Percentiles rank a stretch among this genome's conserved stretches.
Evolutionary conservation across 2,113 vertebrate species (phyloP).

Genomic region (Redunca redunca): DNA sequence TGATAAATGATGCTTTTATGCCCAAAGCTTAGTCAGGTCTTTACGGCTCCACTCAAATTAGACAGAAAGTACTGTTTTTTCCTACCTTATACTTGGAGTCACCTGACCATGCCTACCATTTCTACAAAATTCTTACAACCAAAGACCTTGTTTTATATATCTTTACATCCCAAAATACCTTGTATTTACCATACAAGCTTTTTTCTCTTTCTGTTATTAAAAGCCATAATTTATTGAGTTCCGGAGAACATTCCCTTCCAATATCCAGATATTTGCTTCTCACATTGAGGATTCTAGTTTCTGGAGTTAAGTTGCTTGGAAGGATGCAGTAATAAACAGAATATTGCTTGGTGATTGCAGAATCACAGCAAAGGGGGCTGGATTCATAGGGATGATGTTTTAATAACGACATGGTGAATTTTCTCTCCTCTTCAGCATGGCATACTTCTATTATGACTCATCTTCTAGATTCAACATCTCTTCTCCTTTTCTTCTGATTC

Average conservation of each 20-base stretch:
- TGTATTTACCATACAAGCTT: background rate
- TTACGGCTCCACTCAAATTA: background rate
- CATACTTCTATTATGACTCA: background rate
- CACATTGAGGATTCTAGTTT: background rate
- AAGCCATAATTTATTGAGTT: background rate
- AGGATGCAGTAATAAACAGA: background rate
- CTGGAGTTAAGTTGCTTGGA: background rate
- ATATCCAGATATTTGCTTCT: background rate
- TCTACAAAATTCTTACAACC: background rate
- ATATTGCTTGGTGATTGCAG: background rate
- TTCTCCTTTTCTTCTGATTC: background rate
- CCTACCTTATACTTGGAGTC: background rate
- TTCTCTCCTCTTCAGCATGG: background rate
- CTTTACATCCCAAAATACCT: background rate
- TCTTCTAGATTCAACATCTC: background rate
- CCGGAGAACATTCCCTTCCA: background rate
- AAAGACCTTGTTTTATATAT: background rate
- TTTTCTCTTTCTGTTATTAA: background rate
- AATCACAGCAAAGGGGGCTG: background rate
- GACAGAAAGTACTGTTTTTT: background rate
- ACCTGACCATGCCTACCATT: background rate
- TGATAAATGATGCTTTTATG: background rate
- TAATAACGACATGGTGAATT: background rate
- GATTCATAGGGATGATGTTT: background rate
- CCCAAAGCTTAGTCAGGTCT: background rate